phyloP scores from a whole-genome alignment of 2,113 vertebrate genomes.

The Chaenocephalus aceratus region DNA sequence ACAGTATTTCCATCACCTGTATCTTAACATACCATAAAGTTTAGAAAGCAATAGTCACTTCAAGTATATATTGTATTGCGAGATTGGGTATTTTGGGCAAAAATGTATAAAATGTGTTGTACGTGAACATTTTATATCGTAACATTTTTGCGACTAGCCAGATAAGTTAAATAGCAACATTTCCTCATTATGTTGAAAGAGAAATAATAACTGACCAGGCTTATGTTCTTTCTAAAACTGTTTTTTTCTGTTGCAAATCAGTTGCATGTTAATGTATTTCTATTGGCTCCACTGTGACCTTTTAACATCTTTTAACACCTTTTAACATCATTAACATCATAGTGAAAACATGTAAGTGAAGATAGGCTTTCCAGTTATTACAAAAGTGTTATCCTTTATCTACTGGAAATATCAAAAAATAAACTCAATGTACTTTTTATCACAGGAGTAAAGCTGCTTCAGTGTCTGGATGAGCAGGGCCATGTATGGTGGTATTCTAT shows the following conservation, averaged over 20 bases:
- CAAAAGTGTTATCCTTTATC: not conserved
- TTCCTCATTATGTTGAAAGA: not conserved
- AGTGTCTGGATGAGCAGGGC: conserved; percentile 50
- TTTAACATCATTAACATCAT: not conserved
- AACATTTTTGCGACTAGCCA: not conserved
- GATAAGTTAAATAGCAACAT: not conserved
- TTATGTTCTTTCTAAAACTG: not conserved
- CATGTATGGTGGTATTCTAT: conserved; percentile 40
- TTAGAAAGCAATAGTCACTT: not conserved
- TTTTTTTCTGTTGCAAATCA: not conserved
- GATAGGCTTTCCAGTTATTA: not conserved
- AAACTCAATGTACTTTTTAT: conserved; percentile 38
- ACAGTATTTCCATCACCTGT: not conserved
- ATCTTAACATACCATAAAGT: not conserved
- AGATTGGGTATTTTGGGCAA: not conserved
- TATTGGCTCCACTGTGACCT: not conserved
- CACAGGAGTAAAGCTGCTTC: not conserved
- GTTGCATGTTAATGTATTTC: not conserved
- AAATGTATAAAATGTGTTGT: not conserved
- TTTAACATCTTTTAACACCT: too few species aligned
- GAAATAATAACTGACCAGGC: not conserved
- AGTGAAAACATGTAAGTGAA: not conserved
- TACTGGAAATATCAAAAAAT: not conserved
- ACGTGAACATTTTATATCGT: not conserved
- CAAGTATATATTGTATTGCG: not conserved